These are phyloP conservation scores for Cyclopterus lumpus DNA, from an alignment of 2,797 vertebrate genomes.

Conservation along the genomic window DNA sequence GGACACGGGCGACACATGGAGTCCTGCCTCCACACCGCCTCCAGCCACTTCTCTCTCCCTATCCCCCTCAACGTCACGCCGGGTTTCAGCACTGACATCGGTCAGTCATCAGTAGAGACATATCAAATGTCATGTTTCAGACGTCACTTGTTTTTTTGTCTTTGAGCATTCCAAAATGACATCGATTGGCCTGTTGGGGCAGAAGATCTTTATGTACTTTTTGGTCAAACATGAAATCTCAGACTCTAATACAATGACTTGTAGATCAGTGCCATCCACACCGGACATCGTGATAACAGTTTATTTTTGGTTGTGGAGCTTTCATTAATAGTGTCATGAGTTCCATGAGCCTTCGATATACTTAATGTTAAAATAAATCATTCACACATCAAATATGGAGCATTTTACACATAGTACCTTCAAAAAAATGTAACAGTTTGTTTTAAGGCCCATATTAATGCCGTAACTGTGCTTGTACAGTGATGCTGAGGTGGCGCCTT, in stretches of 20 bases:
- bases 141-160: background rate
- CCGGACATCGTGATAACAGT: too few relatives aligned
- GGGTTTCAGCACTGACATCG: slow-evolving; percentile 94
- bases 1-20: slow-evolving; percentile 94
- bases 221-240: too few relatives aligned
- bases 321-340: too few relatives aligned
- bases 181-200: too few relatives aligned
- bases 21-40: slow-evolving; percentile 95
- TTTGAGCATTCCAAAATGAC: too few relatives aligned
- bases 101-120: slow-evolving; percentile 70
- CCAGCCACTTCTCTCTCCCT: slow-evolving; percentile 96
- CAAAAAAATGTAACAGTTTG: background rate
- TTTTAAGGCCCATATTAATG: background rate
- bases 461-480: slow-evolving; percentile 68
- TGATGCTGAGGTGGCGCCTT: slow-evolving; percentile 93
- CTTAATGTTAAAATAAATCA: background rate
- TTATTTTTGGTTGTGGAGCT: too few relatives aligned
- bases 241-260: too few relatives aligned
- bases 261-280: too few relatives aligned
- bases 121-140: background rate
- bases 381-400: background rate
- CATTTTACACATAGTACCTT: background rate
- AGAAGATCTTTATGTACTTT: too few relatives aligned
- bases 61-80: slow-evolving; percentile 95
- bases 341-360: background rate